Conservation (phyloP, 2,797 vertebrate species). For the Platyrinchus mystaceus region DNA sequence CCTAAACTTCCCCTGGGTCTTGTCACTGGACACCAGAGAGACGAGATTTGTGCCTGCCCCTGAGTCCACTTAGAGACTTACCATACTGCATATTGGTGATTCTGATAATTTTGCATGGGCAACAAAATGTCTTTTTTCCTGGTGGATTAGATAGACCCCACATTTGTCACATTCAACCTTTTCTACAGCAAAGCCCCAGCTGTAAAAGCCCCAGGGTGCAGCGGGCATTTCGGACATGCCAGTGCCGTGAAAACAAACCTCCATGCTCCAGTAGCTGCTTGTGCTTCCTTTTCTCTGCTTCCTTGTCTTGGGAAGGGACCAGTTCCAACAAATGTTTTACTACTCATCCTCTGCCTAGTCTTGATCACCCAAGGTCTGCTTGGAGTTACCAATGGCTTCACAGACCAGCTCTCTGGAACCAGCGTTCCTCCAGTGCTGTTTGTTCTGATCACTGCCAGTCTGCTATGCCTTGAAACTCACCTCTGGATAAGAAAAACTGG, state of each 20-base stretch:
- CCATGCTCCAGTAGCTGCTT: background rate
- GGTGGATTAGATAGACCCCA: background rate
- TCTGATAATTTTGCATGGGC: background rate
- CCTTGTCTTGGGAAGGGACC: background rate
- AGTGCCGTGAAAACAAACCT: background rate
- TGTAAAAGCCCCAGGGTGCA: background rate
- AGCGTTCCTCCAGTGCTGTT: background rate
- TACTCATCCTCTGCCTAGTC: background rate
- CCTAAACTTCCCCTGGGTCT: background rate
- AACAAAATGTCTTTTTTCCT: background rate
- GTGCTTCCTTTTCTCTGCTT: background rate
- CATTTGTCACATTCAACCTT: background rate
- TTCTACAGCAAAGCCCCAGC: background rate
- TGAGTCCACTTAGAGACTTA: background rate
- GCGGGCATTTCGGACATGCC: rapidly evolving
- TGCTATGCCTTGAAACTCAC: background rate
- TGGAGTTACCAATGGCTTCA: background rate
- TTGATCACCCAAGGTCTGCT: background rate
- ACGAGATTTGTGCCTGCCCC: background rate
- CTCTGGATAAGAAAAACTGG: background rate
- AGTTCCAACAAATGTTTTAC: background rate
- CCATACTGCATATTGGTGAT: too few relatives aligned
- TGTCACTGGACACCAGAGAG: background rate
- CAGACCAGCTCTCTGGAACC: background rate
- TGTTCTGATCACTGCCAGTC: background rate